phyloP scores from a whole-genome alignment of 2,113 vertebrate species.

The Mobula hypostoma region DNA sequence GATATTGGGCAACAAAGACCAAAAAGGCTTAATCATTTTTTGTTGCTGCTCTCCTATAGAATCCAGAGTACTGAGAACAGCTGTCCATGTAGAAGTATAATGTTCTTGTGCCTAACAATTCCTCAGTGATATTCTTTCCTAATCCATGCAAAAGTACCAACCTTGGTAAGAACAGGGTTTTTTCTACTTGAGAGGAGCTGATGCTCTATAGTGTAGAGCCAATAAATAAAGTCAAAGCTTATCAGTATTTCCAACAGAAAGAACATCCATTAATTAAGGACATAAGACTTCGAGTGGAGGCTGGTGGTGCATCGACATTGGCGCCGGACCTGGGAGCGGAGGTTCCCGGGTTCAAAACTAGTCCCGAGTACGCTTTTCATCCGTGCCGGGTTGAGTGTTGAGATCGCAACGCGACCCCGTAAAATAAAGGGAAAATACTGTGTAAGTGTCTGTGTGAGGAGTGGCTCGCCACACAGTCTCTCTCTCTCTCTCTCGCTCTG shows the following conservation, averaged over 20 bases:
- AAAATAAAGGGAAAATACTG: too few species aligned
- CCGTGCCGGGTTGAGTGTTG: too few species aligned
- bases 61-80: background rate
- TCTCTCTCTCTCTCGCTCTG: too few species aligned
- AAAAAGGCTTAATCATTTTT: background rate
- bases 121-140: background rate
- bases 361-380: too few species aligned
- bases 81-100: background rate
- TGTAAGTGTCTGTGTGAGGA: too few species aligned
- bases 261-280: background rate
- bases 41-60: background rate
- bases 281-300: background rate
- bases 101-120: background rate
- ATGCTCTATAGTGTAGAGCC: background rate
- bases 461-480: too few species aligned
- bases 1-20: conserved; percentile 40
- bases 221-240: background rate
- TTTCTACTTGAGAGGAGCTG: background rate
- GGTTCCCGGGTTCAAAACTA: too few species aligned
- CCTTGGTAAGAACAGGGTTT: background rate
- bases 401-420: too few species aligned
- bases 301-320: too few species aligned
- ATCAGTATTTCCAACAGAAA: background rate
- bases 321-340: too few species aligned
- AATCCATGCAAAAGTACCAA: background rate